phyloP scores from a whole-genome alignment of 2,888 invertebrate species.

The Xestia xanthographa region DNA sequence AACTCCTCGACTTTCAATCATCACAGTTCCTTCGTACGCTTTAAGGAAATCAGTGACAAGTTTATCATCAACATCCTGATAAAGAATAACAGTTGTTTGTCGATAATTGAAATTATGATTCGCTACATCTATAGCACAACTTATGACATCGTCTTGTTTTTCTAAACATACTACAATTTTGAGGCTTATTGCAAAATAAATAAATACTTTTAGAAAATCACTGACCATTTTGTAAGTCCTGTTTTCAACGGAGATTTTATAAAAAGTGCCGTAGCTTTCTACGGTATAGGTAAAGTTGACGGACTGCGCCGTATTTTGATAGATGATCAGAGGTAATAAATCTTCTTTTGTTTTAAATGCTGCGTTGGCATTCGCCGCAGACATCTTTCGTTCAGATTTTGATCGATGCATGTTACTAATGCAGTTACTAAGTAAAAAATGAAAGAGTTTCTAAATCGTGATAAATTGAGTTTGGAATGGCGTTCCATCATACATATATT shows the following conservation, averaged over 20 bases:
- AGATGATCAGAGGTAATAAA: conserved; percentile 66
- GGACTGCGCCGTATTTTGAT: conserved; percentile 32
- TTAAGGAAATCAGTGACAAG: conserved; percentile 74
- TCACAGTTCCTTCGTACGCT: conserved; percentile 76
- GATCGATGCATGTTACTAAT: conserved; percentile 68
- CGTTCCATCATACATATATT: conserved; percentile 12
- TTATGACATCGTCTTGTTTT: conserved; percentile 66
- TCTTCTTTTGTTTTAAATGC: conserved; percentile 74
- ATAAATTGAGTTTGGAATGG: conserved; percentile 29
- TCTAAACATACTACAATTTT: conserved; percentile 48
- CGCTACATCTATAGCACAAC: conserved; percentile 75
- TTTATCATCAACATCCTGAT: conserved; percentile 73
- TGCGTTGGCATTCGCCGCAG: conserved; percentile 51
- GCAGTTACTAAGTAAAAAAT: conserved; percentile 35
- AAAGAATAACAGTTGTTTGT: conserved; percentile 72
- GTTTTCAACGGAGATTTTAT: conserved; percentile 7
- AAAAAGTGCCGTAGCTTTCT: conserved; percentile 13
- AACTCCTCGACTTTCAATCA: conserved; percentile 74
- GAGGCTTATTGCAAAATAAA: conserved; percentile 42
- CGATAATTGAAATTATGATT: conserved; percentile 77
- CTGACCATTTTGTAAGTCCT: conserved; percentile 19
- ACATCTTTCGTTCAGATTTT: conserved; percentile 60
- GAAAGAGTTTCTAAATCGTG: conserved; percentile 22
- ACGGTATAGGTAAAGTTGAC: conserved; percentile 17
- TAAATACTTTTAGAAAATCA: conserved; percentile 26